Evolutionary conservation across 35 echinoderm and acorn worm species (phyloP).

Genomic region (Apostichopus parvimensis): DNA sequence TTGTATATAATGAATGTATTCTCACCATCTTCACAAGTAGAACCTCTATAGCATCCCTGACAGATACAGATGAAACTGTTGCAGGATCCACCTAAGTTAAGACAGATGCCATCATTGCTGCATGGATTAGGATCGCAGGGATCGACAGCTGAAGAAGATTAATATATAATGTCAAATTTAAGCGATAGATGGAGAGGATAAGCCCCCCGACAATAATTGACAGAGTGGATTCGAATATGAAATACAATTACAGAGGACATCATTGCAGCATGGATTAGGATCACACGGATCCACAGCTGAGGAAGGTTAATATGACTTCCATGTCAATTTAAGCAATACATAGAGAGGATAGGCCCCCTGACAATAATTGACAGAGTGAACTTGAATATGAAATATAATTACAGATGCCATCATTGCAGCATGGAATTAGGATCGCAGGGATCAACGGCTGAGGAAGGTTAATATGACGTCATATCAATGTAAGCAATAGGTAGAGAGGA

Average conservation of each 20-base stretch:
- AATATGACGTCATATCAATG: not conserved
- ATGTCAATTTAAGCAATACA: not conserved
- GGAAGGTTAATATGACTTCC: not conserved
- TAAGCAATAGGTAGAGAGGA: not conserved
- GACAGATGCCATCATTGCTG: slow-evolving; percentile 42
- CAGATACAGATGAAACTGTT: slow-evolving; percentile 36
- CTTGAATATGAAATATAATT: too few species aligned
- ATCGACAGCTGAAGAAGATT: slow-evolving; percentile 4
- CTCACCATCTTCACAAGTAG: slow-evolving; percentile 20
- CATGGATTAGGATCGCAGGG: slow-evolving; percentile 40
- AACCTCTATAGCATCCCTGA: slow-evolving; percentile 2
- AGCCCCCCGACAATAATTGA: too few species aligned
- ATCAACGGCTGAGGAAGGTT: slow-evolving; percentile 1
- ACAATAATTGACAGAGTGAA: too few species aligned
- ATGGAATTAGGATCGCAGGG: slow-evolving; percentile 27
- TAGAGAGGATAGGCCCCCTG: too few species aligned
- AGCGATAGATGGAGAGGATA: not conserved
- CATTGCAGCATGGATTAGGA: too few species aligned
- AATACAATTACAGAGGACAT: too few species aligned
- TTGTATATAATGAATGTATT: not conserved
- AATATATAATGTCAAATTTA: not conserved
- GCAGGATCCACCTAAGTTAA: slow-evolving; percentile 19
- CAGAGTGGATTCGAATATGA: too few species aligned
- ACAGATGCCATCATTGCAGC: not conserved
- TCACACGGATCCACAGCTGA: slow-evolving; percentile 39